These are phyloP conservation scores for Neosilurus mollespiculum DNA, from an alignment of 2,797 vertebrate genomes.

Conservation along the genomic window DNA sequence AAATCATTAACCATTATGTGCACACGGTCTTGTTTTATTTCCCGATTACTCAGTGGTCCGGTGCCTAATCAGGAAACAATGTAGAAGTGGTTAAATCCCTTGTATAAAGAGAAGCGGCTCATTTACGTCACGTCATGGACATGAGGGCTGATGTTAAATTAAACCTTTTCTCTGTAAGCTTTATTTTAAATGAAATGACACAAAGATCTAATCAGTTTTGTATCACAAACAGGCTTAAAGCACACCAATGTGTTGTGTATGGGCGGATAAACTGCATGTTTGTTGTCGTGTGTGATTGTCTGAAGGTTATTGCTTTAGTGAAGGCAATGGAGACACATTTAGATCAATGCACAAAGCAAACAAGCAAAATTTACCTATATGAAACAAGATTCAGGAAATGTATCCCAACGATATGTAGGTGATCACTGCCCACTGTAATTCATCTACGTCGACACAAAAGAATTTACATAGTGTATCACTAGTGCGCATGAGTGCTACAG, in stretches of 20 bases:
- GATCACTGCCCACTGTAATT: constrained; percentile 27
- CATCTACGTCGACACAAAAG: constrained; percentile 37
- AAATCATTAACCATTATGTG: constrained; percentile 9
- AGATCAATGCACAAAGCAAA: constrained; percentile 58
- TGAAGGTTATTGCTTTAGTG: constrained; percentile 79
- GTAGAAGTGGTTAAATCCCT: constrained; percentile 21
- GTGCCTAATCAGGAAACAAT: background rate
- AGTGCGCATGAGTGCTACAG: constrained; percentile 71
- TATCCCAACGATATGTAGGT: constrained; percentile 33
- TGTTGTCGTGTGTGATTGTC: constrained; percentile 69
- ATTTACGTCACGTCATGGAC: background rate
- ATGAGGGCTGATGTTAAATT: constrained; percentile 52
- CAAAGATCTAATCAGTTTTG: constrained; percentile 58
- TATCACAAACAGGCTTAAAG: constrained; percentile 57
- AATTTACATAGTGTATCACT: constrained; percentile 52
- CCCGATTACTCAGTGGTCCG: constrained; percentile 10
- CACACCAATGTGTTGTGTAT: constrained; percentile 47
- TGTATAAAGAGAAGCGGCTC: background rate
- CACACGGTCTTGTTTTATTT: constrained; percentile 29
- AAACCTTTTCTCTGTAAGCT: constrained; percentile 66
- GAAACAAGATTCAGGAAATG: constrained; percentile 24
- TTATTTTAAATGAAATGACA: constrained; percentile 73
- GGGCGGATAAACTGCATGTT: constrained; percentile 15
- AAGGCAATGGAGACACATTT: constrained; percentile 63
- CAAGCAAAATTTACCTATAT: constrained; percentile 55